Conservation (phyloP, 1,140 invertebrate genomes). For the Solenopsis invicta region DNA sequence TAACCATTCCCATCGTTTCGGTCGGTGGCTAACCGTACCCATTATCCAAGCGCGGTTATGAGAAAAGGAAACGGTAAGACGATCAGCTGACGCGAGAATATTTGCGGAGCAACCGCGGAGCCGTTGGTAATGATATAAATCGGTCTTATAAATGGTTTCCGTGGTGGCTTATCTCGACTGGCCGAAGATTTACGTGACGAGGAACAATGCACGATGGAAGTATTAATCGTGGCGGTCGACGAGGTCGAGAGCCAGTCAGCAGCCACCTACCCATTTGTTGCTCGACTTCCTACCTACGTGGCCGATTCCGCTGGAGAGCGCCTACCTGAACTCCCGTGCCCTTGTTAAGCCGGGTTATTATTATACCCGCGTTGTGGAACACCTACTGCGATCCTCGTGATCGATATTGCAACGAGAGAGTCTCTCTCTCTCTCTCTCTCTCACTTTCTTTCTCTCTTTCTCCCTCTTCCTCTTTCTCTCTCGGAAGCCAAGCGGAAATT, state of each 20-base stretch:
- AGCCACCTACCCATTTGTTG: constrained; percentile 77
- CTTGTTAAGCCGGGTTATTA: constrained; percentile 77
- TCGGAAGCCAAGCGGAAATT: constrained; percentile 61
- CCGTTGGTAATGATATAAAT: constrained; percentile 69
- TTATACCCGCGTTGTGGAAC: constrained; percentile 71
- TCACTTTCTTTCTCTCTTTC: constrained; percentile 39
- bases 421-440: constrained; percentile 11
- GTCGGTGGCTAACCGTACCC: neutral
- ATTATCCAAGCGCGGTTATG: constrained; percentile 19
- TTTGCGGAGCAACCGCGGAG: constrained; percentile 42
- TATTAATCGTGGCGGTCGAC: constrained; percentile 78
- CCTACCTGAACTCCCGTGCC: constrained; percentile 76
- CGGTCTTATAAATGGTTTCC: constrained; percentile 75
- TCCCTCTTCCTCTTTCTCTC: constrained; percentile 42
- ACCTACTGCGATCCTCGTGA: constrained; percentile 76
- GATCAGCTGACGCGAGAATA: constrained; percentile 60
- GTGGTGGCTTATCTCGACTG: constrained; percentile 70
- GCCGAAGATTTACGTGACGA: constrained; percentile 78
- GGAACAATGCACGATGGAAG: constrained; percentile 81
- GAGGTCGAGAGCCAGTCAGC: constrained; percentile 67
- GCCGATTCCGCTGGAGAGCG: constrained; percentile 52
- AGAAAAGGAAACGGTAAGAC: constrained; percentile 45
- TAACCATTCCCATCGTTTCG: constrained; percentile 17
- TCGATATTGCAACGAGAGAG: constrained; percentile 72
- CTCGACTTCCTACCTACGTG: constrained; percentile 79